These are phyloP conservation scores for Drosophila nr. perissopoda DNA, from an alignment of 2,888 invertebrate genomes.

Conservation along the genomic window DNA sequence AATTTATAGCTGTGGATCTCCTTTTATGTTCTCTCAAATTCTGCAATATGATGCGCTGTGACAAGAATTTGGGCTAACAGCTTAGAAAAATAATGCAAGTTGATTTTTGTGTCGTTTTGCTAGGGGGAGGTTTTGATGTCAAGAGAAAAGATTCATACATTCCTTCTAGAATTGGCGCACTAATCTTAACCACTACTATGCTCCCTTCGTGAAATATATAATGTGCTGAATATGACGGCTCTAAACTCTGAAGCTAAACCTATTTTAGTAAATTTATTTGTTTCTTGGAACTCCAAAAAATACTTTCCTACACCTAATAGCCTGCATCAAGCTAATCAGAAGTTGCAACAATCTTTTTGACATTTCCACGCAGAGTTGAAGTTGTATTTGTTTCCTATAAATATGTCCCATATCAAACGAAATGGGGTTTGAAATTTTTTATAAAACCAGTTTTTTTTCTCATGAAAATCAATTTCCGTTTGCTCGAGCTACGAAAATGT, in stretches of 20 bases:
- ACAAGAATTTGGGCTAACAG: slow-evolving; percentile 16
- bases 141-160: not conserved
- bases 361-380: not conserved
- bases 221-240: not conserved
- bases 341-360: not conserved
- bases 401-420: not conserved
- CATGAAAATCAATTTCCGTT: slow-evolving; percentile 66
- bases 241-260: not conserved
- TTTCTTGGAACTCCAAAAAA: not conserved
- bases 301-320: not conserved
- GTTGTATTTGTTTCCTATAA: not conserved
- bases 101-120: slow-evolving; percentile 18
- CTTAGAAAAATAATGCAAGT: slow-evolving; percentile 34
- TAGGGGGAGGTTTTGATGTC: not conserved
- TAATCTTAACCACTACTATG: not conserved
- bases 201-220: not conserved
- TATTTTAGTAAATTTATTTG: no score
- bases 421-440: not conserved
- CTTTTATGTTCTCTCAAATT: slow-evolving; percentile 1
- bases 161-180: not conserved
- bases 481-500: slow-evolving; percentile 9
- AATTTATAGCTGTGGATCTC: slow-evolving; percentile 27
- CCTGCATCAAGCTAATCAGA: not conserved
- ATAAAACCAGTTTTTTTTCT: slow-evolving; percentile 51
- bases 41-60: slow-evolving; percentile 19